Evolutionary conservation across 2,113 vertebrate species (phyloP), one percentile per base, ranked within the genome.

Genomic region (Eptatretus burgeri): DNA sequence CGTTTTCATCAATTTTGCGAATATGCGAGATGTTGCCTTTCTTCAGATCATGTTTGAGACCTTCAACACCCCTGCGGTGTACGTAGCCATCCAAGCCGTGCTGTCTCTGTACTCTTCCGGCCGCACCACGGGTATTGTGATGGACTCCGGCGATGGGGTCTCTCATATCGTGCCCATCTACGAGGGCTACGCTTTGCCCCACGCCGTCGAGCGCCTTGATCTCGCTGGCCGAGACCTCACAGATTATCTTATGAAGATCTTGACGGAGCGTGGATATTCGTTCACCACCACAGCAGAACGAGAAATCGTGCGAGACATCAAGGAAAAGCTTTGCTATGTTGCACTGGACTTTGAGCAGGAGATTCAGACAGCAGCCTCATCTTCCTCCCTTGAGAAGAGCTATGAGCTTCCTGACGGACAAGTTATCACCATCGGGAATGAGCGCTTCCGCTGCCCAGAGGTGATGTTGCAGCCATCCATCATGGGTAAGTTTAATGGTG

Each of bases 231-330:
- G 89, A 8, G 89, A 96, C 75, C 84, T 96, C 72, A 96, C 89
- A 0, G 89, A 96, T 86, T 94, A 96, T 85, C 88, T 96, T 83
- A 94, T 96, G 89, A 96, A 96, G 79, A 96, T 96, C 76, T 78
- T 96, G 69, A 94, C 88, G 0, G 89, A 96, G 72, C 79, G 89
- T 4, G 89, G 89, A 62, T 96, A 96, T 72, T 93, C 86, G 69
- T 96, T 96, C 1, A 86, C 94, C 69, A 94, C 89, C 68, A 94
- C 89, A 0, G 88, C 88, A 52, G 89, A 96, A 71, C 79, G 89
- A 67, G 89, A 96, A 77, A 96, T 96, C 13, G 89, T 94, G 51
- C 80, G 88, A 27, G 89, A 94, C 76, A 93, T 96, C 74, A 96
- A 96, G 70, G 89, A 96, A 77, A 96, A 96, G 73, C 70, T 94